Evolutionary conservation across 2,888 invertebrate genomes (phyloP).

Genomic region (Phortica magna): DNA sequence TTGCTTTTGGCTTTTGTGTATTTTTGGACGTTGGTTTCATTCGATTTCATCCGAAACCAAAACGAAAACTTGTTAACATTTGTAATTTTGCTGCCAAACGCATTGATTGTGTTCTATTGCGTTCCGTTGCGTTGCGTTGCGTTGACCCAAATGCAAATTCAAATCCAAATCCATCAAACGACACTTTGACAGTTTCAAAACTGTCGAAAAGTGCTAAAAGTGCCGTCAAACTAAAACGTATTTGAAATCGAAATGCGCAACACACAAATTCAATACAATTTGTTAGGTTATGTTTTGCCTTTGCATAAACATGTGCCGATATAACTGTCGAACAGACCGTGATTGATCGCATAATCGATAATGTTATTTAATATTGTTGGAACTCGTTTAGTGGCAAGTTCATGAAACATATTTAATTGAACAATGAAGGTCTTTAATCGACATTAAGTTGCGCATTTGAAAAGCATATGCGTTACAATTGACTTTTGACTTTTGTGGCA

Average conservation of each 20-base stretch:
- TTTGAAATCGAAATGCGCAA: not conserved
- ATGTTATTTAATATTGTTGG: too few relatives aligned
- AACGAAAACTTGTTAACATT: slow-evolving; percentile 23
- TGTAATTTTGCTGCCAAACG: slow-evolving; percentile 1
- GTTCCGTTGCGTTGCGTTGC: not conserved
- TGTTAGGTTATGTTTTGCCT: not conserved
- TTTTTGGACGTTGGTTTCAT: not conserved
- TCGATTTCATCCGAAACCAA: slow-evolving; percentile 3
- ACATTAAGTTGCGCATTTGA: too few relatives aligned
- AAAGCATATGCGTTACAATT: too few relatives aligned
- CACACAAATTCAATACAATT: not conserved
- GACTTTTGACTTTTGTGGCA: too few relatives aligned
- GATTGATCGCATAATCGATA: too few relatives aligned
- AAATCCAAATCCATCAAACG: slow-evolving; percentile 17
- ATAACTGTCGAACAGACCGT: not conserved
- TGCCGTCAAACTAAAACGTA: not conserved
- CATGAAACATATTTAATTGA: too few relatives aligned
- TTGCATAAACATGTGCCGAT: not conserved
- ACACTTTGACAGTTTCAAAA: slow-evolving; percentile 27
- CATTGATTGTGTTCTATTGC: not conserved
- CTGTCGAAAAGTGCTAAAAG: not conserved
- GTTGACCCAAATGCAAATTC: slow-evolving; percentile 21
- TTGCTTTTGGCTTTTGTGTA: not conserved
- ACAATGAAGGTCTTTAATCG: too few relatives aligned
- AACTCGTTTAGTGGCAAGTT: too few relatives aligned